Conservation (phyloP, 2,113 vertebrate genomes). For the Dicerorhinus sumatrensis region DNA sequence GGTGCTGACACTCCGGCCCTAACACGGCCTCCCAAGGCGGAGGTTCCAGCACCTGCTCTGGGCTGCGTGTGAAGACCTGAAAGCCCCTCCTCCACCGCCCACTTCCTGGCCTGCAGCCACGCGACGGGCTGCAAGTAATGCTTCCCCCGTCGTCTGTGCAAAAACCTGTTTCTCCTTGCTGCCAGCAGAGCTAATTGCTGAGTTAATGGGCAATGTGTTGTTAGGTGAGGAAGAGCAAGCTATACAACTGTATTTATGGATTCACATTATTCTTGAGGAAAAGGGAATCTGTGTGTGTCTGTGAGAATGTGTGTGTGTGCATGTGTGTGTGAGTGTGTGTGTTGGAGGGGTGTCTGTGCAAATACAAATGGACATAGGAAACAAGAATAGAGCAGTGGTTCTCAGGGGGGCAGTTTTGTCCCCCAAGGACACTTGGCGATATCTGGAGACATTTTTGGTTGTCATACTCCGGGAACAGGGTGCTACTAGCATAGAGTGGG, state of each 20-base stretch:
- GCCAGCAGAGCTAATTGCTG: slow-evolving; percentile 56
- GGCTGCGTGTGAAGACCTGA: neutral
- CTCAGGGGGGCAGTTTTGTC: neutral
- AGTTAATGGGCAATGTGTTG: slow-evolving; percentile 42
- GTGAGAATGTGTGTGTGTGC: neutral
- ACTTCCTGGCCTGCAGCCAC: neutral
- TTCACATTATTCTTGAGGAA: neutral
- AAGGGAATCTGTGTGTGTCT: neutral
- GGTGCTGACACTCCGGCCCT: neutral
- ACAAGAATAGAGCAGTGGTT: neutral
- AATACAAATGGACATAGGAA: neutral
- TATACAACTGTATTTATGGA: neutral
- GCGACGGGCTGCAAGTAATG: fast-evolving
- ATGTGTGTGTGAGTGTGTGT: no score
- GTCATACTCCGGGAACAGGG: neutral
- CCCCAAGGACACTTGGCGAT: neutral
- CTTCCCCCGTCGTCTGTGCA: neutral
- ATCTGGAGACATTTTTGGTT: neutral
- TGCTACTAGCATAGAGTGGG: neutral
- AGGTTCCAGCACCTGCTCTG: fast-evolving
- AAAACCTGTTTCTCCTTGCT: neutral
- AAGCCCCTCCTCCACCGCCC: neutral
- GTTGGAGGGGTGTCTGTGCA: neutral
- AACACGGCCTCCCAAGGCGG: fast-evolving
- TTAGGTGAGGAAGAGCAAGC: slow-evolving; percentile 33